Conservation (phyloP, 2,797 vertebrate genomes). For the Macrochelys suwanniensis region DNA sequence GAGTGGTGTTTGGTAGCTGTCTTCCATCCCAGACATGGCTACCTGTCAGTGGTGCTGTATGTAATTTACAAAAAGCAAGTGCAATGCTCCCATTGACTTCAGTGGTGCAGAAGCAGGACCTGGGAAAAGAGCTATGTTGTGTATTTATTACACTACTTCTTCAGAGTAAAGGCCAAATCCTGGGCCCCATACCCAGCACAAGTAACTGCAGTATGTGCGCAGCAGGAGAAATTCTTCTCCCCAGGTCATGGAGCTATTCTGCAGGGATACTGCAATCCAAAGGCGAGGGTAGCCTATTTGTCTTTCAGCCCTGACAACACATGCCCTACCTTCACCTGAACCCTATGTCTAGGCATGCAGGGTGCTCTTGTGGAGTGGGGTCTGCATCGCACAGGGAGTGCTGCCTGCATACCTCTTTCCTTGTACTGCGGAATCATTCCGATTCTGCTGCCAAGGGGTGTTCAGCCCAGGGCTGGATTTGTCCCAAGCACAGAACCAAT, state of each 20-base stretch:
- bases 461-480: not conserved
- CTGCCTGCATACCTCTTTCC: fast-evolving
- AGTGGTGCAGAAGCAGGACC: not conserved
- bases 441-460: fast-evolving
- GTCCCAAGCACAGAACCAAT: not conserved
- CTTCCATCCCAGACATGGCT: not conserved
- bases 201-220: not conserved
- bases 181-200: not conserved
- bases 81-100: not conserved
- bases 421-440: fast-evolving
- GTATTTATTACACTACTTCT: not conserved
- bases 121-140: not conserved
- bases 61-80: not conserved
- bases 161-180: not conserved
- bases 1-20: not conserved
- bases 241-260: not conserved
- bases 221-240: not conserved
- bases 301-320: not conserved
- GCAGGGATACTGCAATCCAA: not conserved
- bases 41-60: not conserved
- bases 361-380: not conserved
- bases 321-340: not conserved
- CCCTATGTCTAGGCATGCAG: not conserved
- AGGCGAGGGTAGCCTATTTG: not conserved
- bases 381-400: not conserved